A percentile compares a stretch with the other conserved stretches of the same genome.
Conservation (phyloP, 2,113 vertebrate genomes). For the Xyliphius kryptos region DNA sequence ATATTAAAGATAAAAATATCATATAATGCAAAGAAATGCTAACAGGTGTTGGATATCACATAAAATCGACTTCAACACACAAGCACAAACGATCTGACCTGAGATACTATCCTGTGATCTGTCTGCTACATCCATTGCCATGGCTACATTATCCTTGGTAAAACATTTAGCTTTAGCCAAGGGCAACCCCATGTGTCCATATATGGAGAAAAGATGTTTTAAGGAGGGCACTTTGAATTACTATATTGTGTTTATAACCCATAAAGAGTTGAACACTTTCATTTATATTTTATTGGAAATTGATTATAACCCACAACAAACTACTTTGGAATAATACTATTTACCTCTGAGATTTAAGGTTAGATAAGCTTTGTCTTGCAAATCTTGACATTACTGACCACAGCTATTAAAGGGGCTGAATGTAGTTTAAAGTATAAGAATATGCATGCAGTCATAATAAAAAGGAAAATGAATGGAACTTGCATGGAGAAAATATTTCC, state of each 20-base stretch:
- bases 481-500: too few relatives aligned
- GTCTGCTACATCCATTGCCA: constrained; percentile 36
- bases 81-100: constrained; percentile 43
- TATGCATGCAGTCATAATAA: too few relatives aligned
- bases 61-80: constrained; percentile 18
- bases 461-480: too few relatives aligned
- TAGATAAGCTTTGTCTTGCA: too few relatives aligned
- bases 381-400: too few relatives aligned
- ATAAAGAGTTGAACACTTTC: not conserved
- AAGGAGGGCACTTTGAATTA: constrained; percentile 28
- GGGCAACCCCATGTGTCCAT: constrained; percentile 37
- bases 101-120: constrained; percentile 34
- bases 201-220: constrained; percentile 33
- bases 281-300: constrained; percentile 1
- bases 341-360: too few relatives aligned
- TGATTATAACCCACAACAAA: not conserved
- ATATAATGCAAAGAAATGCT: too few relatives aligned
- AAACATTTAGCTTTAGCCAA: constrained; percentile 35
- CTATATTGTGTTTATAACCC: constrained; percentile 38
- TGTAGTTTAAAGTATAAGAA: too few relatives aligned
- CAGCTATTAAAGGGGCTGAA: too few relatives aligned
- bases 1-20: too few relatives aligned
- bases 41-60: too few relatives aligned
- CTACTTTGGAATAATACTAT: too few relatives aligned
- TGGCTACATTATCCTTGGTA: constrained; percentile 38